Percentiles rank a stretch among this genome's conserved stretches.
These are phyloP conservation scores for Eubasilissa regina DNA, from an alignment of 1,140 invertebrate species.

Conservation along the genomic window DNA sequence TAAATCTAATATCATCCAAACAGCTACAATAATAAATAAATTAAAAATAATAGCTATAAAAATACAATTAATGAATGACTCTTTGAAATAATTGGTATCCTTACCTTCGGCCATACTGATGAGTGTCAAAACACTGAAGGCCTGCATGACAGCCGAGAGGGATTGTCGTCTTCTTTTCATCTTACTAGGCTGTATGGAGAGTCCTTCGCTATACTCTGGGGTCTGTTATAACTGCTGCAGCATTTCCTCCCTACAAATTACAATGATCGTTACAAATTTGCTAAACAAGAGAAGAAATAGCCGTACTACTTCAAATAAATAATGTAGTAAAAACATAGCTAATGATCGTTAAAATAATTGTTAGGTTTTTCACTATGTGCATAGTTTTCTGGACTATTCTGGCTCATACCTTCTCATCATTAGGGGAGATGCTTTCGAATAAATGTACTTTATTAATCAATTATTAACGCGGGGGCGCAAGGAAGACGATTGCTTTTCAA, in stretches of 20 bases:
- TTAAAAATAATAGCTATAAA: too few relatives aligned
- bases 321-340: not conserved
- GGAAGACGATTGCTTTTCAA: too few relatives aligned
- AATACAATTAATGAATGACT: too few relatives aligned
- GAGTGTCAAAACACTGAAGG: slow-evolving; percentile 87
- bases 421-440: not conserved
- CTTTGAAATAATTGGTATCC: too few relatives aligned
- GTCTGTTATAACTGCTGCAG: slow-evolving; percentile 43
- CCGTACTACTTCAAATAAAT: not conserved
- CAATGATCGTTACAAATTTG: too few relatives aligned
- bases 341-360: not conserved
- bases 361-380: not conserved
- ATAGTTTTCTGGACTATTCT: not conserved
- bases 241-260: slow-evolving; percentile 45
- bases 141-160: slow-evolving; percentile 83
- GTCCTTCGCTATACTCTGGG: slow-evolving; percentile 27
- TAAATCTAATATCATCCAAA: too few relatives aligned
- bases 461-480: too few relatives aligned
- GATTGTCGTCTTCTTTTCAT: slow-evolving; percentile 75
- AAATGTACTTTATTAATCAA: too few relatives aligned
- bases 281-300: slow-evolving; percentile 1
- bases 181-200: slow-evolving; percentile 56
- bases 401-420: not conserved
- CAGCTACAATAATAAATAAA: too few relatives aligned
- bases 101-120: slow-evolving; percentile 89